These are phyloP conservation scores for Tetranychus piercei DNA, from an alignment of 2,888 invertebrate species.

Conservation along the genomic window DNA sequence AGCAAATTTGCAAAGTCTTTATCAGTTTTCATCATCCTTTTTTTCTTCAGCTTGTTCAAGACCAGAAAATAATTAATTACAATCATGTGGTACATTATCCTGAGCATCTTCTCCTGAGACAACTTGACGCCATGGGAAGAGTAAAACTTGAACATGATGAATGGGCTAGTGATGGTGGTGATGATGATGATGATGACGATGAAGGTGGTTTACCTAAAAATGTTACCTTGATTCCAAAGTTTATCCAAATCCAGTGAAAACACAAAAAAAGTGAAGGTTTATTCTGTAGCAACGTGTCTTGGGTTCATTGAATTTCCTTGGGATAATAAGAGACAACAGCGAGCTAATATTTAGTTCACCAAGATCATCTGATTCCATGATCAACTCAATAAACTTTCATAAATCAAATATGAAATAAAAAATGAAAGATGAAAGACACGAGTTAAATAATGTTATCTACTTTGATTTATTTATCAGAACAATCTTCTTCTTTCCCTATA, in stretches of 20 bases:
- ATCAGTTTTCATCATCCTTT: neutral
- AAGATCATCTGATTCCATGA: neutral
- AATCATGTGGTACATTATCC: neutral
- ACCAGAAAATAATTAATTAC: neutral
- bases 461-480: no score
- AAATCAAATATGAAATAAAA: neutral
- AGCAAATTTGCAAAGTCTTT: neutral
- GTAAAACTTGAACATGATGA: neutral
- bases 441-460: no score
- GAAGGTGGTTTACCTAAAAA: neutral
- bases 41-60: neutral
- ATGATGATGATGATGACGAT: neutral
- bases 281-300: neutral
- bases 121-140: neutral
- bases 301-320: neutral
- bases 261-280: neutral
- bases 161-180: neutral
- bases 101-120: neutral
- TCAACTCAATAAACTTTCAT: neutral
- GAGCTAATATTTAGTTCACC: neutral
- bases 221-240: neutral
- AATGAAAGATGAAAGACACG: no score
- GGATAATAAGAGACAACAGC: neutral
- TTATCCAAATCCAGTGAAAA: neutral
- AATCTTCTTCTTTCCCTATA: no score